Percentiles rank a stretch among this genome's conserved stretches.
Conservation (phyloP, 2,888 invertebrate genomes). For the Thumatha senex region DNA sequence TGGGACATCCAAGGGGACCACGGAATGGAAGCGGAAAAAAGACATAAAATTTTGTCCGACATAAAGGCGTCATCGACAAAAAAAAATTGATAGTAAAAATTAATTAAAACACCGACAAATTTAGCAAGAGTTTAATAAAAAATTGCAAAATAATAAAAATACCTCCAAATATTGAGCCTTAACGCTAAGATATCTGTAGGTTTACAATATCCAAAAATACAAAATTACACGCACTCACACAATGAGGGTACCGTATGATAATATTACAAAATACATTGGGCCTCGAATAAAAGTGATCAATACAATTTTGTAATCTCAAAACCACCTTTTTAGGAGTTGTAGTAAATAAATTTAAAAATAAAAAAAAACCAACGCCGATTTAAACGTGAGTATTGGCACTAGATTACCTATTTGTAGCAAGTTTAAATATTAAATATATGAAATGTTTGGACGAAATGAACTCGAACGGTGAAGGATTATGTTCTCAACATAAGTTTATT, state of each 20-base stretch:
- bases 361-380: conserved; percentile 28
- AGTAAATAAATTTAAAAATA: conserved; percentile 5
- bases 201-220: conserved; percentile 74
- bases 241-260: conserved; percentile 41
- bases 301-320: neutral
- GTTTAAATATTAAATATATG: conserved; percentile 36
- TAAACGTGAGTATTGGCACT: conserved; percentile 50
- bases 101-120: conserved; percentile 53
- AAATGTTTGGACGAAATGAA: conserved; percentile 33
- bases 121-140: conserved; percentile 83
- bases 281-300: conserved; percentile 24
- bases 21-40: too few species aligned
- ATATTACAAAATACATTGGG: conserved; percentile 29
- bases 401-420: conserved; percentile 50
- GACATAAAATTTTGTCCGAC: too few species aligned
- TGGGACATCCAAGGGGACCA: too few species aligned
- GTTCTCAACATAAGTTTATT: conserved; percentile 57
- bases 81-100: too few species aligned
- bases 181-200: conserved; percentile 72
- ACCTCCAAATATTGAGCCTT: conserved; percentile 82
- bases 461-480: conserved; percentile 33
- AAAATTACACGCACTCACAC: conserved; percentile 71
- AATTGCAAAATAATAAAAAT: conserved; percentile 83
- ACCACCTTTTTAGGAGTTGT: neutral
- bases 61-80: too few species aligned